Evolutionary conservation across 2,797 vertebrate species (phyloP), one percentile per base, ranked within the genome.

Genomic region (Enteromius viviparus): DNA sequence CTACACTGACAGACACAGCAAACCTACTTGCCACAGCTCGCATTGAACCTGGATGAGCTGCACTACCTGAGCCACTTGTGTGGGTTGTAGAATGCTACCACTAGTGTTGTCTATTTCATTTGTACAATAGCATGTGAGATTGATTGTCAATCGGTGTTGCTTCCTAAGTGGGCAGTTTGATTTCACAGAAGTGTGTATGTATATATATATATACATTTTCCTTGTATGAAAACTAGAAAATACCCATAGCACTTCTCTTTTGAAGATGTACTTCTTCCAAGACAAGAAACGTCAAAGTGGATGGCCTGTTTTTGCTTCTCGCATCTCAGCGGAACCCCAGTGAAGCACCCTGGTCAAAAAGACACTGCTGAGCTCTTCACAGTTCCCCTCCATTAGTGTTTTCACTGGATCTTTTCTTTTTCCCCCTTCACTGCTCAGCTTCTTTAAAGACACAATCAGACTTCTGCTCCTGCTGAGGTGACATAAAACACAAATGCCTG

Each of bases 391-490:
- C 47, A 82, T 76, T 55, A 53, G 60, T 66, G 71, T 66, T 76
- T 82, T 78, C 71, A 70, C 64, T 65, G 5, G 40, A n/a, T 76
- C 23, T 78, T 14, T 62, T 40, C 45, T 64, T 42, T 49, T 26
- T 19, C 37, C 7, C 12, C 5, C 60, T 64, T 23, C n/a, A 66
- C 62, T 77, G 32, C 58, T 89, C 29, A 29, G 26, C 47, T 80
- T 19, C 66, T 86, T 74, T 74, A 60, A 86, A 84, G 40, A 78
- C 45, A 55, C 77, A 83, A 34, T 65, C 10, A 81, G 82, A 76
- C 75, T 85, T 32, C 66, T 82, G 17, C 42, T 87, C 60, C 69
- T 75, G 83, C 74, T 87, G 70, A 69, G 70, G 83, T 87, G 81
- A 78, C 65, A 85, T 66, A 85, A 76, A 83, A 65, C 71, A 29